Evolutionary conservation across 2,113 vertebrate species (phyloP), one percentile per base, ranked within the genome.

Genomic region (Leptocoma aspasia): DNA sequence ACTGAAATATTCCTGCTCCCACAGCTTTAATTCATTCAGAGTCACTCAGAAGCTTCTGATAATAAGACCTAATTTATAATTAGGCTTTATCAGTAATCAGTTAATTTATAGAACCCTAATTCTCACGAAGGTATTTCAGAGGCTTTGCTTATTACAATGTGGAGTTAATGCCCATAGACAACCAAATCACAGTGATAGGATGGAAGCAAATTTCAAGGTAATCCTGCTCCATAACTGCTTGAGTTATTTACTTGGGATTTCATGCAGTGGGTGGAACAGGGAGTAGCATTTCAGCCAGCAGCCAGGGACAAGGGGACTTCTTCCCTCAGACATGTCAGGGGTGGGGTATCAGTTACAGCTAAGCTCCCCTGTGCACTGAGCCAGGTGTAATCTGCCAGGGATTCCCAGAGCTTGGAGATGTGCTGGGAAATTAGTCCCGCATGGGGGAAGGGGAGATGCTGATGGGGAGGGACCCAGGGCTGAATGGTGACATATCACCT

Each of bases 11-110:
- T 97, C 90, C 92, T 97, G 96, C 96, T 98, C 92, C 94, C 96
- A 54, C 95, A 83, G 96, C 97, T 97, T 97, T 97, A 98, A 98
- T 98, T 97, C 97, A 96, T 86, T 96, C 96, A 94, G 84, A 79
- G 64, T 83, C 52, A 84, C 97, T 97, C 96, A 97, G 96, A 97
- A 97, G 96, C 96, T 96, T 96, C 96, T 97, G 98, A 98, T 98
- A 98, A 97, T 98, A 97, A 98, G 96, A 95, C 97, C 96, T 98
- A 98, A 97, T 98, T 98, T 98, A 98, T 98, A 98, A 98, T 98
- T 98, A 98, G 97, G 96, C 94, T 96, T 98, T 98, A 98, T 98
- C 98, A 98, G 97, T 95, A 98, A 98, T 98, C 98, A 97, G 97
- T 97, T 98, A 97, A 98, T 98, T 98, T 98, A 96, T 95, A 97